Percentiles rank a stretch among this genome's conserved stretches.
phyloP scores from a whole-genome alignment of 2,113 vertebrate genomes.

The Mungos mungo region DNA sequence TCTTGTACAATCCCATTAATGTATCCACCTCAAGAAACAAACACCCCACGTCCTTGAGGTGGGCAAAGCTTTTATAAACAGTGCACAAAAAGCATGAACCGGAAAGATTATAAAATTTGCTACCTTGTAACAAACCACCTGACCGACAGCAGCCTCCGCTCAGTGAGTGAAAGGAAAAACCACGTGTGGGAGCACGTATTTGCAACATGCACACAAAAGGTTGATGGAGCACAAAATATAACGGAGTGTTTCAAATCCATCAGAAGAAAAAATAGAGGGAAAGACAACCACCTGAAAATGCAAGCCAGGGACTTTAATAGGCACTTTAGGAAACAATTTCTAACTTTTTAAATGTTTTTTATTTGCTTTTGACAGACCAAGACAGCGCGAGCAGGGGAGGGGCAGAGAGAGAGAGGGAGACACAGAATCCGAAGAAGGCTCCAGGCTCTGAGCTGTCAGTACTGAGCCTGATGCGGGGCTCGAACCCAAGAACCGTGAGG shows the following conservation, averaged over 20 bases:
- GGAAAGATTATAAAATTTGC: not conserved
- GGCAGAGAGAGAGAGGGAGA: too few relatives aligned
- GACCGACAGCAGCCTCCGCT: rapidly evolving
- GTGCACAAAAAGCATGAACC: not conserved
- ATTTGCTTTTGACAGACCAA: too few relatives aligned
- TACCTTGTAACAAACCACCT: not conserved
- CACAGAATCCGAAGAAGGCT: too few relatives aligned
- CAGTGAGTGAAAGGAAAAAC: not conserved
- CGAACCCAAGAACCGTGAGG: too few relatives aligned
- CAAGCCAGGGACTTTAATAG: not conserved
- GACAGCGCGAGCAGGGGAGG: too few relatives aligned
- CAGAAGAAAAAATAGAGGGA: not conserved
- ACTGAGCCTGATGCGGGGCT: too few relatives aligned
- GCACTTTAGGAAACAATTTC: too few relatives aligned
- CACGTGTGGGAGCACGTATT: not conserved
- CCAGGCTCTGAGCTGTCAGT: too few relatives aligned
- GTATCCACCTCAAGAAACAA: not conserved
- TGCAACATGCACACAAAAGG: not conserved
- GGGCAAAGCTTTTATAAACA: not conserved
- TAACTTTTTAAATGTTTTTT: too few relatives aligned
- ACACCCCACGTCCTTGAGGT: not conserved
- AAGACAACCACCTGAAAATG: not conserved
- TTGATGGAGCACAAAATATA: too few relatives aligned
- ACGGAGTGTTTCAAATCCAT: not conserved
- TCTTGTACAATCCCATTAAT: not conserved